phyloP scores from a whole-genome alignment of 2,888 invertebrate genomes.

The Patella pellucida region DNA sequence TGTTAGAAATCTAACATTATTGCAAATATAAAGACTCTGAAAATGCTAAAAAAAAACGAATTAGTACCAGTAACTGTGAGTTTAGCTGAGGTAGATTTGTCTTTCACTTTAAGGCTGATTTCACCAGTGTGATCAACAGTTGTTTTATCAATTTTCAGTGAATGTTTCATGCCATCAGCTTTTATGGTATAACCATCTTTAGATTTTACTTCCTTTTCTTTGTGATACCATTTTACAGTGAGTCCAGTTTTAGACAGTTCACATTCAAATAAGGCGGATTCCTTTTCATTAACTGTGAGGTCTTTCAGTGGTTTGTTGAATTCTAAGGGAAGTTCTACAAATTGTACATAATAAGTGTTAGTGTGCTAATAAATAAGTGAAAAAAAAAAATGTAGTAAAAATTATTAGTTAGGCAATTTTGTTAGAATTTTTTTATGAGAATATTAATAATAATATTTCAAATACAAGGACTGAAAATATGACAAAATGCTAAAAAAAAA shows the following conservation, averaged over 20 bases:
- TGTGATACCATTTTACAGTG: slow-evolving; percentile 89
- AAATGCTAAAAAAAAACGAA: not conserved
- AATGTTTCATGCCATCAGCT: slow-evolving; percentile 77
- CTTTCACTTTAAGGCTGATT: slow-evolving; percentile 55
- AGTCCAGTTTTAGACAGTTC: slow-evolving; percentile 95
- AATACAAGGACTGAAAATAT: no score
- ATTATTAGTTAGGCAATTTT: no score
- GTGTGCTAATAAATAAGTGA: no score
- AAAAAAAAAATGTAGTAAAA: no score
- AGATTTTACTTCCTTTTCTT: slow-evolving; percentile 83
- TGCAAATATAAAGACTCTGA: no score
- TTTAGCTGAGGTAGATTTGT: slow-evolving; percentile 53
- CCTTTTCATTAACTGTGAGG: slow-evolving; percentile 39
- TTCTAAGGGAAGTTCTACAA: slow-evolving; percentile 39
- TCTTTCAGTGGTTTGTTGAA: slow-evolving; percentile 37
- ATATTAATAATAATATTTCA: no score
- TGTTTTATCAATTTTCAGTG: slow-evolving; percentile 51
- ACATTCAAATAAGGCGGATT: slow-evolving; percentile 84
- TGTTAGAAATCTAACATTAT: no score
- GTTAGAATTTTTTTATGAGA: no score
- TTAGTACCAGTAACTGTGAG: slow-evolving; percentile 58
- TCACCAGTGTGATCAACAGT: slow-evolving; percentile 56
- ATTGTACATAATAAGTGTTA: not conserved
- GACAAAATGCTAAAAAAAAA: no score
- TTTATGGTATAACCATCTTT: slow-evolving; percentile 86